Conservation (phyloP, 2,888 invertebrate species). For the Halocaridina rubra region DNA sequence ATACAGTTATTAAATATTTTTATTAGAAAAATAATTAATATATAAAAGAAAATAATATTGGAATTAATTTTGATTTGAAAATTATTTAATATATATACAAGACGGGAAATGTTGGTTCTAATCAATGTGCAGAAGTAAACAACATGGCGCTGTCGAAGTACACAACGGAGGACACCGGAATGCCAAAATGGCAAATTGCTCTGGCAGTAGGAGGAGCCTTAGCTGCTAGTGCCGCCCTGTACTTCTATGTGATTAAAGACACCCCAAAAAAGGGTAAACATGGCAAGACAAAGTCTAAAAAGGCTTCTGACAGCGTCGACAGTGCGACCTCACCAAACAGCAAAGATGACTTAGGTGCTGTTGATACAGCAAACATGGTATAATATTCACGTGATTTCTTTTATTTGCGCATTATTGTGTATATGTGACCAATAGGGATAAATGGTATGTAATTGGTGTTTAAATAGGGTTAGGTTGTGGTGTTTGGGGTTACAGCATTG, state of each 20-base stretch:
- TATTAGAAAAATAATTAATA: not conserved
- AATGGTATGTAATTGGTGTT: too few relatives aligned
- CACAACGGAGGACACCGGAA: constrained; percentile 27
- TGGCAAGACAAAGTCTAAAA: constrained; percentile 33
- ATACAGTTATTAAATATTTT: too few relatives aligned
- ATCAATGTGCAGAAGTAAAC: not conserved
- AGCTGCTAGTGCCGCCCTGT: constrained; percentile 84
- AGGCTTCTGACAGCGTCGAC: not conserved
- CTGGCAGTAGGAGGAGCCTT: constrained; percentile 85
- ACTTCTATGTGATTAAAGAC: constrained; percentile 72
- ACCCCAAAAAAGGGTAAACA: constrained; percentile 66
- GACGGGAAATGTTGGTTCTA: not conserved
- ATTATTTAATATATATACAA: not conserved
- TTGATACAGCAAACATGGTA: constrained; percentile 16
- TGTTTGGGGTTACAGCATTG: too few relatives aligned
- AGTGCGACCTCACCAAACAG: constrained; percentile 3
- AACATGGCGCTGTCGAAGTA: constrained; percentile 59
- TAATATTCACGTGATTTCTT: not conserved
- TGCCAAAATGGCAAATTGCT: constrained; percentile 85
- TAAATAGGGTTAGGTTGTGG: too few relatives aligned
- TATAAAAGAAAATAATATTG: too few relatives aligned
- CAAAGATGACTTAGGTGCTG: not conserved
- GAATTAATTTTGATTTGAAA: too few relatives aligned
- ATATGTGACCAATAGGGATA: too few relatives aligned
- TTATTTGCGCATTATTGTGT: too few relatives aligned